A percentile compares a stretch with the other conserved stretches of the same genome.
phyloP scores from a whole-genome alignment of 2,113 vertebrate species.

The Antechinus flavipes region DNA sequence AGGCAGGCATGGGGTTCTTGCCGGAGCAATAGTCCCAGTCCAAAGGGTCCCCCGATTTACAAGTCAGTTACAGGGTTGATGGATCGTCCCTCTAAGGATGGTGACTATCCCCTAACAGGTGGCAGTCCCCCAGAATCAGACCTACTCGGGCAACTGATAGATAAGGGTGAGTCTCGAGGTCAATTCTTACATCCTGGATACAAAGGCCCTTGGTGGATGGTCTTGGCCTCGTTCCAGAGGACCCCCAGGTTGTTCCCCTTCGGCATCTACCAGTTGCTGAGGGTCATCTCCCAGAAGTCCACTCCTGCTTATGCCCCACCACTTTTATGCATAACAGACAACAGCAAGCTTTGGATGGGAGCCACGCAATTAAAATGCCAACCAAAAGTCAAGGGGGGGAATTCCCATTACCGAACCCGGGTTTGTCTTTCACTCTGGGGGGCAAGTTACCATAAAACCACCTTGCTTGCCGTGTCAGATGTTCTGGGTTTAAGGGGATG shows the following conservation, averaged over 20 bases:
- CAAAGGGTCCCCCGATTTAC: not conserved
- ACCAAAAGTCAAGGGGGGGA: not conserved
- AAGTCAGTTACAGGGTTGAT: not conserved
- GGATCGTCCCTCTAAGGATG: not conserved
- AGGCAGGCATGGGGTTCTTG: not conserved
- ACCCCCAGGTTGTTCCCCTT: not conserved
- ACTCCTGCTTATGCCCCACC: not conserved
- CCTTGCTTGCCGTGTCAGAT: not conserved
- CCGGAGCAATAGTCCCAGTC: not conserved
- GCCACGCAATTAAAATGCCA: conserved; percentile 1
- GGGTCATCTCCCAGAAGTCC: not conserved
- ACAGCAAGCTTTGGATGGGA: not conserved
- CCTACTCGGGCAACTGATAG: not conserved
- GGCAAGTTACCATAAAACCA: conserved; percentile 4
- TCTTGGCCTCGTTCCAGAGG: not conserved
- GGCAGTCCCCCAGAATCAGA: not conserved
- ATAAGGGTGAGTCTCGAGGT: not conserved
- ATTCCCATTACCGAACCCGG: not conserved
- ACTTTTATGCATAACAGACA: not conserved
- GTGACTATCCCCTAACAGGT: not conserved
- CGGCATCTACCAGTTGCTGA: not conserved
- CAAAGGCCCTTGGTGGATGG: not conserved
- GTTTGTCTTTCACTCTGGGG: not conserved
- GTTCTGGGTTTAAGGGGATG: not conserved
- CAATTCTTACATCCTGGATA: not conserved